Conservation (phyloP, 64 coral and sea anemone genomes). For the Trachythela sp. region DNA sequence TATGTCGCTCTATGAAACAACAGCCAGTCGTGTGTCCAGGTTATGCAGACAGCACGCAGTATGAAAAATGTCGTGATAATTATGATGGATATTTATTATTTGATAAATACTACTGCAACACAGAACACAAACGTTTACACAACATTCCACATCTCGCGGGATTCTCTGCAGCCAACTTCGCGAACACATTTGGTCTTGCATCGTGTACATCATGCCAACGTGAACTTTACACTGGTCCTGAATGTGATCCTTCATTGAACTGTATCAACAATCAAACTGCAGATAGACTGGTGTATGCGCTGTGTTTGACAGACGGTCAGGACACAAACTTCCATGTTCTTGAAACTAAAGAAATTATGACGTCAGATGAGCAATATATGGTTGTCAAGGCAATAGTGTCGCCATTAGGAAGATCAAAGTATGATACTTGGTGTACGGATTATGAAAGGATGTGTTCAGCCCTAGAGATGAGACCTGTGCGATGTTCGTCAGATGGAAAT, state of each 20-base stretch:
- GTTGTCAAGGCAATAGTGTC: slow-evolving; percentile 20
- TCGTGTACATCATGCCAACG: background rate
- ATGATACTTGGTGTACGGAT: slow-evolving; percentile 31
- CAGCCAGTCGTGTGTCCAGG: background rate
- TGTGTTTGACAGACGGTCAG: background rate
- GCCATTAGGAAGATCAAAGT: background rate
- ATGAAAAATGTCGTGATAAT: background rate
- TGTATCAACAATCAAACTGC: background rate
- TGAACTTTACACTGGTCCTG: background rate
- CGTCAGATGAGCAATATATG: background rate
- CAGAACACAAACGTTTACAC: background rate
- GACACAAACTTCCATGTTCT: slow-evolving; percentile 19
- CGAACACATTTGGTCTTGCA: background rate
- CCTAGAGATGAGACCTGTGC: slow-evolving; percentile 16
- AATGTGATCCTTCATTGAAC: background rate
- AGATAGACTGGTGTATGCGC: background rate
- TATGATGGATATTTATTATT: background rate
- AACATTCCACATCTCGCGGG: background rate
- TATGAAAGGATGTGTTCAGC: slow-evolving; percentile 24
- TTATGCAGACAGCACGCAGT: background rate
- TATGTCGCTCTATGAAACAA: background rate
- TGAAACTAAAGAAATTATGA: background rate
- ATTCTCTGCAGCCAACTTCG: background rate
- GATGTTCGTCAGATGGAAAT: background rate
- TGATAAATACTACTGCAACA: background rate